Evolutionary conservation across 2,888 invertebrate genomes (phyloP), one percentile per base, ranked within the genome.

Genomic region (Drosophila greeni): DNA sequence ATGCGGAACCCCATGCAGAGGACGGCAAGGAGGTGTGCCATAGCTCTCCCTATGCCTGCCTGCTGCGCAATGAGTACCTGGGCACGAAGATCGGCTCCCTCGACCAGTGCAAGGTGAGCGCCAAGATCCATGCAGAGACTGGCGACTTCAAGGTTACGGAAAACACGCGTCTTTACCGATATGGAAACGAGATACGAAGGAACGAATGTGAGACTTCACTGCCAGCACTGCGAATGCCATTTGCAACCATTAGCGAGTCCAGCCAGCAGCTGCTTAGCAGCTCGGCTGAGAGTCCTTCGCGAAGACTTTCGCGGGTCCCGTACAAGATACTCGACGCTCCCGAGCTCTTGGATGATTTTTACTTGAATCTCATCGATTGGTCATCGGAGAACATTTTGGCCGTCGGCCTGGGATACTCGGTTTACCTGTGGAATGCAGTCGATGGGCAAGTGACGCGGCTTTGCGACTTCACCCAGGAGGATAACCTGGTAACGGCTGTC

Each of bases 321-420:
- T 99, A 98, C 90, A 99, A 99, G 91, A 87, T 87, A 73, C 78
- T 87, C 69, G 87, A 87, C 76, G 87, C 87, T 26, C 86, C 87
- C 36, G 87, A 87, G 65, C 71, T 87, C 43, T 86, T 98, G 90
- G 99, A 99, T 89, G 99, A 99, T 90, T 99, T 99, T 90, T 98
- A 98, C 88, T 90, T 99, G 75, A 99, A 99, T 90, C 92, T 99
- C 62, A 98, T 99, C 29, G 99, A 99, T 89, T 99, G 99, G 99
- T 98, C 98, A 2, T 96, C 97, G 56, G 97, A 97, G 89, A 99
- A 99, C 89, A 97, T 98, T 36, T 92, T 99, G 68, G 97, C 97
- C 87, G 99, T 99, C 4, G 99, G 99, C 0, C 91, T 99, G 36
- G 98, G 98, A 20, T 96, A 96, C 84, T 98, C 98, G 87, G 99